Conservation (phyloP, 64 coral and sea anemone species). For the Montipora foliosa region DNA sequence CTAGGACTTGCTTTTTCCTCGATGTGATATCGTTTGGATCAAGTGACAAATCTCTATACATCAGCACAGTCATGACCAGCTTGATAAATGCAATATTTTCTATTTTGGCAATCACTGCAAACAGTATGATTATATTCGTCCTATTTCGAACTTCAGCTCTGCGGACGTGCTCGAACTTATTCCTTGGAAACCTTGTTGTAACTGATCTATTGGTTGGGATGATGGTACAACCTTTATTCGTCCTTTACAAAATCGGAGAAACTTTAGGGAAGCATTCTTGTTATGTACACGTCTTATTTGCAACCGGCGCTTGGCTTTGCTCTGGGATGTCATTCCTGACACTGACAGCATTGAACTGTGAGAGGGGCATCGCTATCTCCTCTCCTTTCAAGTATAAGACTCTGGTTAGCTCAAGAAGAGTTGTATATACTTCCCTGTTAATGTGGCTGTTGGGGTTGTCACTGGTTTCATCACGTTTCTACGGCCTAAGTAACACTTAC, state of each 20-base stretch:
- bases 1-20: conserved; percentile 61
- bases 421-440: conserved; percentile 32
- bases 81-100: conserved; percentile 67
- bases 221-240: conserved; percentile 83
- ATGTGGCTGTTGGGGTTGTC: conserved; percentile 62
- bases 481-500: conserved; percentile 41
- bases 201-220: conserved; percentile 76
- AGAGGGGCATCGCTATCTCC: conserved; percentile 84
- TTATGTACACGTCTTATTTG: conserved; percentile 71
- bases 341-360: conserved; percentile 70
- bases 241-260: conserved; percentile 79
- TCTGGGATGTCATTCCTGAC: conserved; percentile 87
- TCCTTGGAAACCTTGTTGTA: conserved; percentile 86
- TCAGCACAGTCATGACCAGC: conserved; percentile 43
- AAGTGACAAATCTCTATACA: conserved; percentile 39
- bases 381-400: conserved; percentile 62
- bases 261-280: conserved; percentile 63
- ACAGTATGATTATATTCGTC: conserved; percentile 63
- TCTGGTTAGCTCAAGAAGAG: conserved; percentile 37
- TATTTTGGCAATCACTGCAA: conserved; percentile 68
- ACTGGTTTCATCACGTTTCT: conserved; percentile 70
- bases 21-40: conserved; percentile 56
- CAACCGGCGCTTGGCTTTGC: conserved; percentile 82
- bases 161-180: conserved; percentile 80
- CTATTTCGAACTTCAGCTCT: conserved; percentile 66